Evolutionary conservation across 1,140 invertebrate species (phyloP).

Genomic region (Drosophila parabipectinata): DNA sequence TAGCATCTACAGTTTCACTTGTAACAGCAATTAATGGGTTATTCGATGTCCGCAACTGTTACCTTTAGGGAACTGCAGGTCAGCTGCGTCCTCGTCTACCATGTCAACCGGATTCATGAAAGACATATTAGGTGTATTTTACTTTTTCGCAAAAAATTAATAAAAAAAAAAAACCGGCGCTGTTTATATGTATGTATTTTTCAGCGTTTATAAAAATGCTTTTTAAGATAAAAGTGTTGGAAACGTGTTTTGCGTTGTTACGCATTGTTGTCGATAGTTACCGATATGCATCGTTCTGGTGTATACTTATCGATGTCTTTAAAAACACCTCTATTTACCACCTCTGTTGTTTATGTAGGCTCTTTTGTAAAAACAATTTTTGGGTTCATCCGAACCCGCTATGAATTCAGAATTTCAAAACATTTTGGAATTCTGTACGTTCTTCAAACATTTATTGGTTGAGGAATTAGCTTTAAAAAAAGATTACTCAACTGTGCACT

Average conservation of each 20-base stretch:
- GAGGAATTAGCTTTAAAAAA: conserved; percentile 63
- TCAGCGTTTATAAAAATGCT: not conserved
- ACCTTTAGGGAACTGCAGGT: conserved; percentile 95
- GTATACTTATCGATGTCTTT: too few relatives aligned
- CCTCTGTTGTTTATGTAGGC: not conserved
- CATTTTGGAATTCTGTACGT: conserved; percentile 55
- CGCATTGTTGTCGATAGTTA: too few relatives aligned
- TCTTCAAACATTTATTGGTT: conserved; percentile 58
- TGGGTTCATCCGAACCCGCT: not conserved
- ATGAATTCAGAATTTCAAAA: conserved; percentile 29
- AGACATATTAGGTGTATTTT: conserved; percentile 58
- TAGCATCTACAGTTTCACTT: conserved; percentile 47
- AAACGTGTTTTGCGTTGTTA: not conserved
- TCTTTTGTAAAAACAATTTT: not conserved
- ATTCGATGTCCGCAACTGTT: conserved; percentile 29
- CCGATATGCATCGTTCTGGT: too few relatives aligned
- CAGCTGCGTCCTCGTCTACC: conserved; percentile 93
- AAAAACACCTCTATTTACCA: too few relatives aligned
- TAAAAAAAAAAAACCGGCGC: not conserved
- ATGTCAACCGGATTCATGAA: conserved; percentile 85
- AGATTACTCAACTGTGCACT: conserved; percentile 57
- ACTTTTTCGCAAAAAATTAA: not conserved
- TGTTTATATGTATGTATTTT: conserved; percentile 11
- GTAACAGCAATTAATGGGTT: conserved; percentile 33
- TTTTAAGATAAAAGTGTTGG: not conserved